Evolutionary conservation across 1,140 invertebrate genomes (phyloP).

Genomic region (Drosophila rhopaloa): DNA sequence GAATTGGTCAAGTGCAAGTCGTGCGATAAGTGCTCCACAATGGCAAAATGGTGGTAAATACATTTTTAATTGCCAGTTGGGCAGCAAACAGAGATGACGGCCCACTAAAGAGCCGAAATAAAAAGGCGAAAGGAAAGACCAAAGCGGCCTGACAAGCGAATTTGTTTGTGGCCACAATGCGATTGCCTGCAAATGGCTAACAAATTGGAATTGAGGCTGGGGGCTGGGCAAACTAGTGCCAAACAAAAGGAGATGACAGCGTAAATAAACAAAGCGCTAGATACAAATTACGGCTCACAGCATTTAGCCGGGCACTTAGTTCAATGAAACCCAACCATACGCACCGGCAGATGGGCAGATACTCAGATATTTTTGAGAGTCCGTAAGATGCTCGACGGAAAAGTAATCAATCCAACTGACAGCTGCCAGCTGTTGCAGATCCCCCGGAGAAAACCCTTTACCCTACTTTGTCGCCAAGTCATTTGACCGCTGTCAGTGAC

Average conservation of each 20-base stretch:
- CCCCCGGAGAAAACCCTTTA: conserved; percentile 26
- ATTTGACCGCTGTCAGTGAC: conserved; percentile 31
- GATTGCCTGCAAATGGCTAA: conserved; percentile 73
- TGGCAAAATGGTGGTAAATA: conserved; percentile 63
- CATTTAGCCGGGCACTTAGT: conserved; percentile 70
- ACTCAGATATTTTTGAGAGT: conserved; percentile 33
- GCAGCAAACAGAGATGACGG: conserved; percentile 67
- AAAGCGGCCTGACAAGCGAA: conserved; percentile 56
- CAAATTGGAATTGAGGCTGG: conserved; percentile 40
- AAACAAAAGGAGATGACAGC: conserved; percentile 74
- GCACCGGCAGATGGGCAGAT: conserved; percentile 15
- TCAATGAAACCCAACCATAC: conserved; percentile 60
- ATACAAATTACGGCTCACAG: conserved; percentile 70
- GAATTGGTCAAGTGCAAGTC: conserved; percentile 32
- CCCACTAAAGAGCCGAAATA: conserved; percentile 36
- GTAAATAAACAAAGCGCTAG: conserved; percentile 71
- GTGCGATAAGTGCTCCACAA: conserved; percentile 48
- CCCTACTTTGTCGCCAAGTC: conserved; percentile 15
- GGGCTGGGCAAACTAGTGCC: conserved; percentile 28
- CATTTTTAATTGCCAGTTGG: conserved; percentile 71
- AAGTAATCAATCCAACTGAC: conserved; percentile 54
- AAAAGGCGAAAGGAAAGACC: conserved; percentile 16
- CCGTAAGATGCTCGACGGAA: conserved; percentile 45
- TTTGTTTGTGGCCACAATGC: conserved; percentile 52
- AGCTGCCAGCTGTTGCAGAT: conserved; percentile 37